Conservation (phyloP, 2,113 vertebrate genomes). For the Talpa occidentalis region DNA sequence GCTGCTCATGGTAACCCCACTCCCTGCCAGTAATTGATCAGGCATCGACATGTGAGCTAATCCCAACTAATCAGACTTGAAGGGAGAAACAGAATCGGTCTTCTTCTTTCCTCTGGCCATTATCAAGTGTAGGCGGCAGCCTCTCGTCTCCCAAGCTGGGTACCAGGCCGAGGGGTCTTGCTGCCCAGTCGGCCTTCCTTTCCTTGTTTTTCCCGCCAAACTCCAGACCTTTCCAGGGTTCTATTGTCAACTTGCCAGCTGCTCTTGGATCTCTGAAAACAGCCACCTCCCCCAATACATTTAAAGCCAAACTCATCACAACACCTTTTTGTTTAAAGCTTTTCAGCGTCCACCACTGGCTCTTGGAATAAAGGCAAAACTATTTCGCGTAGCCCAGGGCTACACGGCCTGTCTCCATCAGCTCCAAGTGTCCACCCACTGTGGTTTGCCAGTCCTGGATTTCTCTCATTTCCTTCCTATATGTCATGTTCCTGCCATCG, state of each 20-base stretch:
- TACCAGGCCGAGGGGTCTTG: background rate
- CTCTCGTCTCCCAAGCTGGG: background rate
- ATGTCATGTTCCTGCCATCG: background rate
- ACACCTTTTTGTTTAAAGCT: background rate
- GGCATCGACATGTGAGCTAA: background rate
- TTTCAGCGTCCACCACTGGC: background rate
- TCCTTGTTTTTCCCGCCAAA: background rate
- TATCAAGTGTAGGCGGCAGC: background rate
- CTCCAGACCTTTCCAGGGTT: background rate
- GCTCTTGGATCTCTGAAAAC: background rate
- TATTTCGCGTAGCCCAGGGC: background rate
- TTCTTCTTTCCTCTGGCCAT: background rate
- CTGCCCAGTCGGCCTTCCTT: background rate
- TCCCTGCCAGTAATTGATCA: background rate
- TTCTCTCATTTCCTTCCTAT: slow-evolving; percentile 18
- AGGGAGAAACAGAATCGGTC: background rate
- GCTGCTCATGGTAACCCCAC: background rate
- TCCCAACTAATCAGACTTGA: background rate
- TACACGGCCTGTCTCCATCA: too few relatives aligned
- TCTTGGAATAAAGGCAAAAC: slow-evolving; percentile 9
- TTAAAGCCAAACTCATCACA: background rate
- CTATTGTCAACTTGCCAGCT: background rate
- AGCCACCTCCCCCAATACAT: background rate
- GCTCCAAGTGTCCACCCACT: background rate
- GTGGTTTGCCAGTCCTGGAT: background rate